phyloP scores from a whole-genome alignment of 2,113 vertebrate genomes.

The Sakesphorus luctuosus region DNA sequence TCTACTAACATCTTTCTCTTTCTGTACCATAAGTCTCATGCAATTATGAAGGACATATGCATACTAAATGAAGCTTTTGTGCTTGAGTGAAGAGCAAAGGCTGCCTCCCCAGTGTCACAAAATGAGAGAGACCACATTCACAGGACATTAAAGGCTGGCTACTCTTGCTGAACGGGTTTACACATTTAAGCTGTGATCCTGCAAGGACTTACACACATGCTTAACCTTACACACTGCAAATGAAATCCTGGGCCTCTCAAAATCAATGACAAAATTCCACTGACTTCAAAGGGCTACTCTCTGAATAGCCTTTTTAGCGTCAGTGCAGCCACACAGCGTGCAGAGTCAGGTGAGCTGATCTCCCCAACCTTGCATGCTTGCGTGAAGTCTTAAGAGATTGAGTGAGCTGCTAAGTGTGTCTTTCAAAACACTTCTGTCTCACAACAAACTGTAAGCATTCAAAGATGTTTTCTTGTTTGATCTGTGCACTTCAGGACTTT shows the following conservation, averaged over 20 bases:
- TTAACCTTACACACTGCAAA: conserved; percentile 15
- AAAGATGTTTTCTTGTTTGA: conserved; percentile 24
- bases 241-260: conserved; percentile 38
- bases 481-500: neutral
- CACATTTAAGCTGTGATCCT: conserved; percentile 48
- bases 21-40: neutral
- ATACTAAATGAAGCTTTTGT: neutral
- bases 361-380: neutral
- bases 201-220: conserved; percentile 53
- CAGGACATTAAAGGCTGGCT: neutral
- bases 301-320: conserved; percentile 11
- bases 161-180: conserved; percentile 60
- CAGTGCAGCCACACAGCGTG: neutral
- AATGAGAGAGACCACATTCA: neutral
- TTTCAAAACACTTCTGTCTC: conserved; percentile 13
- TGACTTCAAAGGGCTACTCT: conserved; percentile 35
- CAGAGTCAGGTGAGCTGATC: neutral
- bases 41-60: neutral
- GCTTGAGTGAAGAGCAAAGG: neutral
- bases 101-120: neutral
- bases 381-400: neutral
- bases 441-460: neutral
- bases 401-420: neutral
- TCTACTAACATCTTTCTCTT: neutral
- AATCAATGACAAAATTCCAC: conserved; percentile 53